These are phyloP conservation scores for Cepphus grylle DNA, from an alignment of 2,113 vertebrate species.

Conservation along the genomic window DNA sequence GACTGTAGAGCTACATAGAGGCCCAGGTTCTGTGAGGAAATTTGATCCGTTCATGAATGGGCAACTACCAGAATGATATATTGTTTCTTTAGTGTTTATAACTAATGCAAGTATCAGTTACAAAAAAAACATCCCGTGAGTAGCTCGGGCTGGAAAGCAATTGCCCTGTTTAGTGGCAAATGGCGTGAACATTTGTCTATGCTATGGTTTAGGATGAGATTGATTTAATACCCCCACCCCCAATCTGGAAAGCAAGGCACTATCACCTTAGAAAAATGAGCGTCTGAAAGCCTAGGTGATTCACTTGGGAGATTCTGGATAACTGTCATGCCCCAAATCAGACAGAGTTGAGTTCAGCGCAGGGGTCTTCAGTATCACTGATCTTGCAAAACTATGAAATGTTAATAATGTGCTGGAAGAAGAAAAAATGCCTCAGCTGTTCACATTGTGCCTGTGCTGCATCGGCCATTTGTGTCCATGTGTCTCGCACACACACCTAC, in stretches of 20 bases:
- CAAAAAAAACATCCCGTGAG: accelerated
- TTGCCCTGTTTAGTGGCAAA: background rate
- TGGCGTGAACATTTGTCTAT: background rate
- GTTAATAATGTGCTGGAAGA: background rate
- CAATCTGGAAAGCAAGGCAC: background rate
- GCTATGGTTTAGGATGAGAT: background rate
- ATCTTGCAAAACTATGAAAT: background rate
- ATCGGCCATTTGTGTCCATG: background rate
- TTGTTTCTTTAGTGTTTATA: background rate
- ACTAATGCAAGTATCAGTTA: background rate
- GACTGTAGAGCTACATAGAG: background rate
- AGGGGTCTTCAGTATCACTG: background rate
- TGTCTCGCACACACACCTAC: background rate
- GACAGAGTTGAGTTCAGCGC: background rate
- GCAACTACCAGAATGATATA: background rate
- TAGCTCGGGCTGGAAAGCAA: background rate
- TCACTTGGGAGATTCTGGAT: background rate
- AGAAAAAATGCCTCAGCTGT: background rate
- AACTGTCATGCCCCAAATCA: background rate
- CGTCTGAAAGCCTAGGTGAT: background rate
- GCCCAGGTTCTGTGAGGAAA: background rate
- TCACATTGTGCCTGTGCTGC: background rate
- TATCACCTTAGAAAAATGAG: background rate
- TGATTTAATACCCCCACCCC: background rate
- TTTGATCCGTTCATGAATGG: background rate